Evolutionary conservation across 2,113 vertebrate species (phyloP).

Genomic region (Hemiprocne comata): DNA sequence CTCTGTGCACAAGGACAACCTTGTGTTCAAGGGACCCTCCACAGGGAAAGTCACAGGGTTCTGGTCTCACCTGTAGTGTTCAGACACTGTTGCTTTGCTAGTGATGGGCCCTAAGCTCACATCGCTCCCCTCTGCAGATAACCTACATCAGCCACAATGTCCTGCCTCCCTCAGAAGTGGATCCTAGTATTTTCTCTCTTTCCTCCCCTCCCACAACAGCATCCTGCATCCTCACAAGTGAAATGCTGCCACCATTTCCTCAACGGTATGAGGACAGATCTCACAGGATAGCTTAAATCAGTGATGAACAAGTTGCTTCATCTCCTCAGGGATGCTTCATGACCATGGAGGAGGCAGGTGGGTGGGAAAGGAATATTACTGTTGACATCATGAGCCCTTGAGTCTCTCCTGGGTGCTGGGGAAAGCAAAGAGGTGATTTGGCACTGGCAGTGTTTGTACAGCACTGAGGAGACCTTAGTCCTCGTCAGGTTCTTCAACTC

Average conservation of each 20-base stretch:
- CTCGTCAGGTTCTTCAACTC: background rate
- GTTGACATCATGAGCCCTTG: fast-evolving
- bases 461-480: background rate
- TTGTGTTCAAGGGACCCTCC: background rate
- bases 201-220: background rate
- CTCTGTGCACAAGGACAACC: background rate
- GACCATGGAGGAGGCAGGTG: background rate
- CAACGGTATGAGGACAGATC: background rate
- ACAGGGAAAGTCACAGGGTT: background rate
- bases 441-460: background rate
- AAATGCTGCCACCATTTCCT: fast-evolving
- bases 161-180: background rate
- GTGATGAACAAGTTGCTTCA: background rate
- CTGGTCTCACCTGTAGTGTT: background rate
- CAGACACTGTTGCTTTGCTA: background rate
- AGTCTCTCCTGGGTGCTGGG: background rate
- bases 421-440: background rate
- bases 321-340: background rate
- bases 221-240: background rate
- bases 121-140: background rate
- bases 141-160: background rate
- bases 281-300: background rate
- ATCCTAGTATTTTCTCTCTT: background rate
- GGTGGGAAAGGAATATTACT: background rate
- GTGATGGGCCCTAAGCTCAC: background rate